Evolutionary conservation across 2,797 vertebrate species (phyloP), one percentile per base, ranked within the genome.

Genomic region (Cossypha caffra): DNA sequence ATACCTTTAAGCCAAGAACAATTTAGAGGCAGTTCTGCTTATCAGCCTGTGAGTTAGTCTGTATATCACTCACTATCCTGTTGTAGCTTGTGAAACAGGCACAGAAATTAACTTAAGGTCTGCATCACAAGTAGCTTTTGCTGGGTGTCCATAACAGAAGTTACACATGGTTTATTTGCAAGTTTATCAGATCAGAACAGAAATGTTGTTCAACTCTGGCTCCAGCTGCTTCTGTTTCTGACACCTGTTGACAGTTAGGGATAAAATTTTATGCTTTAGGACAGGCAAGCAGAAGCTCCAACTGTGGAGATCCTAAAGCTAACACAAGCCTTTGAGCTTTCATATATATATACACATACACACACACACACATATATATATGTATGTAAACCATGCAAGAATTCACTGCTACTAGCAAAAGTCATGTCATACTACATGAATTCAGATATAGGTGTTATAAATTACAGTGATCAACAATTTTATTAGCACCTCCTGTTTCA

Each of bases 161-260:
- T 80, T 66, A n/a, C 24, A 69, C 71, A 76, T 68, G 81, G 66
- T 88, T 95, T 79, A 95, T 91, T 88, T 88, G 76, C 87, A 90
- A 84, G 43, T 90, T 93, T 91, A 90, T 91, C 89, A 96, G 90
- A 93, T 96, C 87, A 78, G 66, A 95, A 88, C 89, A 90, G 91
- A 93, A 91, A 86, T 85, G 58, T 45, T 90, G 47, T 84, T 91
- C 66, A 83, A 78, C 62, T 93, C 82, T 64, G 54, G n/a, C 55
- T 94, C 79, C 76, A 95, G 82, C 73, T 91, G 81, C 89, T 83
- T 80, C 96, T 92, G 75, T 90, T 95, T 94, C 73, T 93, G 62
- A 88, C 93, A 96, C 93, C 85, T 95, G 87, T 90, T 95, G 94
- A 93, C 85, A 96, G 90, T 91, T 96, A 86, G 33, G 88, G 74